Evolutionary conservation across 2,888 invertebrate genomes (phyloP).

Genomic region (Gryllus longicercus): DNA sequence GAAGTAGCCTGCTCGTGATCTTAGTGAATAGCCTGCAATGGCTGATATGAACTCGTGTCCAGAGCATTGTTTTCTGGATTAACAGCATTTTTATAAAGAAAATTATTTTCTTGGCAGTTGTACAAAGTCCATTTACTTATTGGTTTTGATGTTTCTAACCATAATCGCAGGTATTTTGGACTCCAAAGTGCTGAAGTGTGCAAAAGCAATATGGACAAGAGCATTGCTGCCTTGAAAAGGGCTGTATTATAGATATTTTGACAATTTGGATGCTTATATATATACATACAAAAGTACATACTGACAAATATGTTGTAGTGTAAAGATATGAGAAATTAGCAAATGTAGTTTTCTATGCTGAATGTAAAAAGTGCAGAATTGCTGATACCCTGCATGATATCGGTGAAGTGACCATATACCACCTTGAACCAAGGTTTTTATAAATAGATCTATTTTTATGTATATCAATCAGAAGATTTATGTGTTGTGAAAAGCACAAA

Average conservation of each 20-base stretch:
- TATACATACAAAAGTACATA: no score
- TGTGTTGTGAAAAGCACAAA: no score
- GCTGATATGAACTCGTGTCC: not conserved
- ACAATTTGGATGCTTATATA: no score
- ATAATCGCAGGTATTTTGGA: slow-evolving; percentile 20
- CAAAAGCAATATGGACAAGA: not conserved
- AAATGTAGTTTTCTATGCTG: no score
- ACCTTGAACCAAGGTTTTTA: not conserved
- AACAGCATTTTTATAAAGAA: slow-evolving; percentile 17
- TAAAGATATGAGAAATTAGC: no score
- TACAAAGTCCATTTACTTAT: slow-evolving; percentile 29
- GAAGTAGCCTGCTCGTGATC: slow-evolving; percentile 32
- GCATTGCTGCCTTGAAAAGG: not conserved
- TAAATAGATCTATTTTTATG: slow-evolving; percentile 7
- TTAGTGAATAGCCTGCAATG: not conserved
- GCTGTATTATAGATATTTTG: not conserved
- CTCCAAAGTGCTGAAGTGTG: not conserved
- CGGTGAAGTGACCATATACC: no score
- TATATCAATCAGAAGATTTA: not conserved
- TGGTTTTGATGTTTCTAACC: slow-evolving; percentile 27
- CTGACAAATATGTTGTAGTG: no score
- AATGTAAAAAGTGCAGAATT: no score
- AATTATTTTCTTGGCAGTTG: slow-evolving; percentile 32
- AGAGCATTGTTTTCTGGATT: not conserved
- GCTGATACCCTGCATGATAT: no score